phyloP scores from a whole-genome alignment of 2,113 vertebrate species.

The Monarcha castaneiventris region DNA sequence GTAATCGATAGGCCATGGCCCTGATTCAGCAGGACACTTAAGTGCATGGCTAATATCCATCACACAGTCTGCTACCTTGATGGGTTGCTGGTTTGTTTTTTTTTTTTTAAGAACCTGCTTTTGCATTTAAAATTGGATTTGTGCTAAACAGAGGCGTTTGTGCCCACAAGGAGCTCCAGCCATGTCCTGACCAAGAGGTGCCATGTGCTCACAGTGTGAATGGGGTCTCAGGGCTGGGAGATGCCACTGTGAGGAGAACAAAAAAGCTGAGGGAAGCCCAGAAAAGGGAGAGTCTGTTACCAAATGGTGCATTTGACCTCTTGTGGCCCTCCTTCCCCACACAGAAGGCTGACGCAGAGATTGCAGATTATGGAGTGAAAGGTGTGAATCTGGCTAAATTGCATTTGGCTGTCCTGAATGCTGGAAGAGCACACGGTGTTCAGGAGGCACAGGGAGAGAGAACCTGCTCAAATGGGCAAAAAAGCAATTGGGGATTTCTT shows the following conservation, averaged over 20 bases:
- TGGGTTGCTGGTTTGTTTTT: not conserved
- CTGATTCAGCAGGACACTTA: constrained; percentile 28
- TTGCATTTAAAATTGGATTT: not conserved
- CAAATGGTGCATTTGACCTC: not conserved
- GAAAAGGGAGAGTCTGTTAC: not conserved
- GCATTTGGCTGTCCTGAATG: not conserved
- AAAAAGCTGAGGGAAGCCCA: not conserved
- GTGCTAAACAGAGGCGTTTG: not conserved
- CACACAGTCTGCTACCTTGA: not conserved
- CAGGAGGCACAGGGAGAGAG: not conserved
- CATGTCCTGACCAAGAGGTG: not conserved
- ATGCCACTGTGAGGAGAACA: not conserved
- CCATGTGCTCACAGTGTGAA: rapidly evolving
- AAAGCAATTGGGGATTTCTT: not conserved
- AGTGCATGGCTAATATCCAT: not conserved
- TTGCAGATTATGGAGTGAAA: not conserved
- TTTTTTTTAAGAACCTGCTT: not conserved
- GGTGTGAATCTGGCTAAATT: not conserved
- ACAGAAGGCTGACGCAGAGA: not conserved
- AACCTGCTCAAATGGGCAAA: not conserved
- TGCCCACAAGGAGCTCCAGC: not conserved
- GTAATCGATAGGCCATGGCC: constrained; percentile 17
- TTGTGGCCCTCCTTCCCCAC: not conserved
- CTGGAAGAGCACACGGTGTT: not conserved
- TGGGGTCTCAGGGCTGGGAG: not conserved